Evolutionary conservation across 35 echinoderm and acorn worm genomes (phyloP).

Genomic region (Anneissia japonica): DNA sequence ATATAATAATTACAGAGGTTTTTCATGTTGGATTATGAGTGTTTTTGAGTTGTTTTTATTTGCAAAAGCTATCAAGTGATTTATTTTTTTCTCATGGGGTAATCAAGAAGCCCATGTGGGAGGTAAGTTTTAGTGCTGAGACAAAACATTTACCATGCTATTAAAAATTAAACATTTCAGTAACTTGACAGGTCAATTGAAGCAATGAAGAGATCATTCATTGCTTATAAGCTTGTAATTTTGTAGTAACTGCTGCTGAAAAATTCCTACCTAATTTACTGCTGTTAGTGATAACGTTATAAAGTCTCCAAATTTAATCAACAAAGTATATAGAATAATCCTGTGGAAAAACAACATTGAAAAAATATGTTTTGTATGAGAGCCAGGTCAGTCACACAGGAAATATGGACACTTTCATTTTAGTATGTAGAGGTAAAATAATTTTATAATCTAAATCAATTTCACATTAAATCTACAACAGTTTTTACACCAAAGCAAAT

Average conservation of each 20-base stretch:
- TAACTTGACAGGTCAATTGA: background rate
- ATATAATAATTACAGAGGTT: background rate
- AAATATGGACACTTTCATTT: background rate
- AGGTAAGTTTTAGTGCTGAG: background rate
- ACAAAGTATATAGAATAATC: background rate
- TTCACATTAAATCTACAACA: background rate
- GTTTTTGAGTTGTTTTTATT: background rate
- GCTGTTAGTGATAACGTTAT: background rate
- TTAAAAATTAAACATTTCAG: background rate
- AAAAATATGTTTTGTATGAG: background rate
- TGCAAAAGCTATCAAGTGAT: background rate
- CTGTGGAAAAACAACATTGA: background rate
- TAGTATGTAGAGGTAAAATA: background rate
- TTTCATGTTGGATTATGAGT: no score
- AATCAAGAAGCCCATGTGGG: background rate
- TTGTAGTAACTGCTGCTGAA: background rate
- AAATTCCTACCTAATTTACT: background rate
- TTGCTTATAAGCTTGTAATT: background rate
- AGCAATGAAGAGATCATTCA: background rate
- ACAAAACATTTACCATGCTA: background rate
- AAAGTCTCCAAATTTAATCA: background rate
- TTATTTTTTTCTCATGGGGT: background rate
- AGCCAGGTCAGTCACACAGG: background rate
- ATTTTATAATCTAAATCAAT: background rate
- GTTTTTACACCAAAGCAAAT: background rate